Base-by-base conservation (phyloP, 2,888 invertebrate genomes). In the Zootermopsis nevadensis region DNA sequence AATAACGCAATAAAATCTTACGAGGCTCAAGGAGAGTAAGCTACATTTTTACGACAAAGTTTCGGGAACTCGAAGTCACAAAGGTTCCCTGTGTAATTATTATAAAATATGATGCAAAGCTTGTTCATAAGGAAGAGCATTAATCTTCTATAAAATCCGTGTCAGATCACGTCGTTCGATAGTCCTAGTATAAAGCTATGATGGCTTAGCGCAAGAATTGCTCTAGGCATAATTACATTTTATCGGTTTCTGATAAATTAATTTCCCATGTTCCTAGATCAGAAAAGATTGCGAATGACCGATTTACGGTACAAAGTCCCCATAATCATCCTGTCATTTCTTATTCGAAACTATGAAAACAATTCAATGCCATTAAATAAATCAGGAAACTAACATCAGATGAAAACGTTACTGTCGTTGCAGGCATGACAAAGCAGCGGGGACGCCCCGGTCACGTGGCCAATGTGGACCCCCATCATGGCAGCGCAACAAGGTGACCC, bases 391-490 rank as follows among this genome's bases (percentile, higher is more conserved):
- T 38, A 38, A 38, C 38, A 38, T 38, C 38, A 38, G 6, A 10
- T 10, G 38, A 10, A 38, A 38, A 48, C 2, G 19, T 48, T 48
- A 19, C 19, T 35, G 24, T 74, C 24, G 38, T 72, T 79, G 27
- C 67, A 83, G 83, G 83, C 80, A 76, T 80, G 83, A 81, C 81
- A 69, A 27, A 60, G 74, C 80, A 74, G 76, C 69, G 83, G 83
- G 69, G 53, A 69, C 33, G 35, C 80, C 82, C 80, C 80, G 82
- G 82, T 72, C 84, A 76, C 80, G 83, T 83, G 86, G 85, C 87
- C 86, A 85, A 87, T 87, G 87, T 86, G 86, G 86, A 86, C 86
- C 85, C 86, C 86, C 83, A 86, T 86, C 85, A 86, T 86, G 86
- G 86, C 87, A 81, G 86, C 86, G 67, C 80, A 79, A 66, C 79